A percentile compares a stretch with the other conserved stretches of the same genome.
These are phyloP conservation scores for Danionella dracula DNA, from an alignment of 2,797 vertebrate species.

Conservation along the genomic window DNA sequence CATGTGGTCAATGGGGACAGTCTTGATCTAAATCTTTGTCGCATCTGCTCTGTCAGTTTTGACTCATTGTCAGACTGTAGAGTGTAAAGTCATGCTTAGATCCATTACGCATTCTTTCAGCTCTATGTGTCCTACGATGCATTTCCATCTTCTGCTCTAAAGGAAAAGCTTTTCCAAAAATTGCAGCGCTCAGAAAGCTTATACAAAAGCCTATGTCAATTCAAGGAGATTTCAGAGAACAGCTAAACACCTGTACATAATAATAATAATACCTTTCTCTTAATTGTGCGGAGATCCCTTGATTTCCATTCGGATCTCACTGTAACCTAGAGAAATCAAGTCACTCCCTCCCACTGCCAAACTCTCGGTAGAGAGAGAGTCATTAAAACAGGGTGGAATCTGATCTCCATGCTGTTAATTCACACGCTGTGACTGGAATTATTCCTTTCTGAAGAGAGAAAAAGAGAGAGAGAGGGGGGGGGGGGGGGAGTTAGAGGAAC, in stretches of 20 bases:
- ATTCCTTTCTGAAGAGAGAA: neutral
- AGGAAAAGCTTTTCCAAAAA: conserved; percentile 28
- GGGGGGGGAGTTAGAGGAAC: conserved; percentile 7
- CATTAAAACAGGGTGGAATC: conserved; percentile 32
- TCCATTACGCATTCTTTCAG: conserved; percentile 34
- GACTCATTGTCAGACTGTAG: conserved; percentile 5
- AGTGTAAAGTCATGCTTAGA: conserved; percentile 25
- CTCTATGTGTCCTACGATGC: conserved; percentile 26
- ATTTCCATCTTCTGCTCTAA: conserved; percentile 33
- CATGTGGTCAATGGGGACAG: conserved; percentile 19
- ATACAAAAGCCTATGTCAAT: conserved; percentile 2
- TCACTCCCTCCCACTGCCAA: neutral
- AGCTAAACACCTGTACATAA: conserved; percentile 35
- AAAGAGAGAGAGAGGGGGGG: neutral
- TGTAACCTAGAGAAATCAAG: conserved; percentile 12
- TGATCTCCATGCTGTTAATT: conserved; percentile 30
- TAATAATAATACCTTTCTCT: conserved; percentile 5
- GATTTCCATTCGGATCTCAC: conserved; percentile 5
- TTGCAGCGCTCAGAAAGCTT: neutral
- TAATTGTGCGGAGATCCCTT: no score
- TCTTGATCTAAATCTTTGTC: conserved; percentile 29
- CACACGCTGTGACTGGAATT: conserved; percentile 26
- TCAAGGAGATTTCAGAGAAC: neutral
- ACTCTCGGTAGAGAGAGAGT: conserved; percentile 15
- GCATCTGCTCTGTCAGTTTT: conserved; percentile 34